Base-by-base conservation (phyloP, 2,888 invertebrate genomes). In the Drosophila barbarae region DNA sequence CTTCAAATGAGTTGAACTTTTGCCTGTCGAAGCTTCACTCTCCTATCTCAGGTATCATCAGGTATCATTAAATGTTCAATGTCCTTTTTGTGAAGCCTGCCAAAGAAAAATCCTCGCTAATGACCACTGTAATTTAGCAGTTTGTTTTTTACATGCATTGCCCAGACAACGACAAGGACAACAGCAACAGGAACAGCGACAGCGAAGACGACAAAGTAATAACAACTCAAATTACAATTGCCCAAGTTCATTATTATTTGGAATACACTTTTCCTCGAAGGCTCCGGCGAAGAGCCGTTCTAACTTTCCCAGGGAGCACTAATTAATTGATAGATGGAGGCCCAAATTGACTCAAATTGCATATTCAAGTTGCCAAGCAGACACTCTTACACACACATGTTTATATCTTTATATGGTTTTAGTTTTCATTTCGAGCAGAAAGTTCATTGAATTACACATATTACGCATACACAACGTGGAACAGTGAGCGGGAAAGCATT, bases 311-410 rank as follows among this genome's bases (percentile, higher is more conserved):
- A 63, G 56, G 56, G 68, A 82, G 52, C 61, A 46, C 76, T 82
- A 79, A 77, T 74, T 79, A 82, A 79, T 82, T 82, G 72, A 79
- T 66, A 60, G 66, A 74, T 67, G 82, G 70, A 67, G 44, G 23
- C 44, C 51, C 51, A 64, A 77, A 73, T 76, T 69, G 78, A 73
- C 65, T 50, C 32, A 78, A 73, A 76, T 77, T 77, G 76, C 73
- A 75, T 71, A 49, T 67, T 67, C 67, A 44, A 55, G 67, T 65
- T 47, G 55, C 28, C 30, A 8, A 8, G 9, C 10, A 28, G 13
- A 26, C 6, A 5, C 26, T n/a, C 21, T 3, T 13, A 23, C 28
- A 3, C 28, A 30, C 12, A 26, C 32, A 30, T 51, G 42, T 41
- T 13, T 9, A 18, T 46, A 9, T 30, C 46, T 5, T 32, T 46